Base-by-base conservation (phyloP, 30 jellyfish, hydroid and myxozoan species). In the Clytia hemisphaerica region DNA sequence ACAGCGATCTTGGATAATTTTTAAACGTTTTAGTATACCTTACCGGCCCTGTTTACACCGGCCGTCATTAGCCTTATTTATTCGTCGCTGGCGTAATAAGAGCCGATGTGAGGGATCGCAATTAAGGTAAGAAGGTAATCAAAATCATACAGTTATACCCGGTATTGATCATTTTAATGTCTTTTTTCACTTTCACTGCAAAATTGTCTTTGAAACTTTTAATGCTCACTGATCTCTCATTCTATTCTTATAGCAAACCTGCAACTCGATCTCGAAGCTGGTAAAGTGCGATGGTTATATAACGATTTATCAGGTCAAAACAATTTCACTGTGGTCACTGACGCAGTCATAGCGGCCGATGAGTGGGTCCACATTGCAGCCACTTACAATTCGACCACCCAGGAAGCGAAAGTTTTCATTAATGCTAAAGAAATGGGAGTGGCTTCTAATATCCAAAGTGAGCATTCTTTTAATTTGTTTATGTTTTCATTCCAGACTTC, bases 331-430 rank as follows among this genome's bases (percentile, higher is more conserved):
- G 53, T 77, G 14, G 93, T 72, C 45, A 88, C 88, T 6, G 97
- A 88, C 30, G 73, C 92, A 0, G 36, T 75, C 22, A 6, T 78
- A 70, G 87, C 94, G 9, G 92, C 77, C 19, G 69, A 73, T 79
- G 72, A 86, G 2, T 88, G 97, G 97, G 86, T 78, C 14, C 97
- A 88, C 71, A 61, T 88, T 5, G 97, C 97, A 38, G 94, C 87
- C 26, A 18, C 94, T 45, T 88, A 88, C 79, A 65, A 73, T 57
- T 86, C 83, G 29, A 26, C 88, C 0, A 33, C 88, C 22, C 87
- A 88, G 21, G 65, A 58, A 33, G 92, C 80, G 6, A 64, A 71
- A 6, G 68, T 88, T 61, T 80, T 54, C 55, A 78, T 88, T 64
- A 88, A 88, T 60, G 97, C 94, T 3, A 82, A 72, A 61, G 94